A percentile compares a stretch with the other conserved stretches of the same genome.
phyloP scores from a whole-genome alignment of 2,888 invertebrate genomes.

The Criorhina ranunculi region DNA sequence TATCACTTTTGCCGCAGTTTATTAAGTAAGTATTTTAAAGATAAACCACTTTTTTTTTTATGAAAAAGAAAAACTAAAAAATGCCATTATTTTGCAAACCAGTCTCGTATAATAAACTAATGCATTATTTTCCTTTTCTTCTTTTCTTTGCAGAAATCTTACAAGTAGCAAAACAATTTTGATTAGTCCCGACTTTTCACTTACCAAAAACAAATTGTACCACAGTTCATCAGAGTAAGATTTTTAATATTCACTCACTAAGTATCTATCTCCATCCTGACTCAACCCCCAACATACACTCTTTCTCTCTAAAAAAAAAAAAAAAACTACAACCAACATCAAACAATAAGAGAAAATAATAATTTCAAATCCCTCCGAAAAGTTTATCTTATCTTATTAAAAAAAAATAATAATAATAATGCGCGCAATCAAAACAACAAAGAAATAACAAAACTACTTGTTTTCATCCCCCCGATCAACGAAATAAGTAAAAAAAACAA shows the following conservation, averaged over 20 bases:
- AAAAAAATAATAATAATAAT: conserved; percentile 56
- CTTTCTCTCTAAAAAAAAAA: conserved; percentile 55
- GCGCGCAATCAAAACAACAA: conserved; percentile 73
- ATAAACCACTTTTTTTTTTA: conserved; percentile 24
- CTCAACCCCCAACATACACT: conserved; percentile 58
- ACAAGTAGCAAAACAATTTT: conserved; percentile 94
- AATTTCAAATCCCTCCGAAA: conserved; percentile 78
- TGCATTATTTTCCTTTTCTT: conserved; percentile 46
- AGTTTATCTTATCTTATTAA: conserved; percentile 76
- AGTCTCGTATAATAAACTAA: conserved; percentile 27
- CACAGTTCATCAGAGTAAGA: conserved; percentile 87
- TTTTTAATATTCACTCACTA: conserved; percentile 70
- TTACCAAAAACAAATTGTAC: conserved; percentile 96
- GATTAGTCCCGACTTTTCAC: conserved; percentile 94
- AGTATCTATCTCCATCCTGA: conserved; percentile 71
- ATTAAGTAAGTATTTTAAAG: conserved; percentile 89
- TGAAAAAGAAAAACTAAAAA: not conserved
- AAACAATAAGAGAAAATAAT: conserved; percentile 73
- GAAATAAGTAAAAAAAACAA: conserved; percentile 62
- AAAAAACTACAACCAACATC: conserved; percentile 42
- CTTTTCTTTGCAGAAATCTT: conserved; percentile 88
- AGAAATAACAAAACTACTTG: conserved; percentile 58
- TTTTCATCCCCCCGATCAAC: conserved; percentile 74
- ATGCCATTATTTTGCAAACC: too few species aligned
- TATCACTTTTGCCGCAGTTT: conserved; percentile 93